Base-by-base conservation (phyloP, 2,888 invertebrate species). In the Reticulitermes lucifugus region DNA sequence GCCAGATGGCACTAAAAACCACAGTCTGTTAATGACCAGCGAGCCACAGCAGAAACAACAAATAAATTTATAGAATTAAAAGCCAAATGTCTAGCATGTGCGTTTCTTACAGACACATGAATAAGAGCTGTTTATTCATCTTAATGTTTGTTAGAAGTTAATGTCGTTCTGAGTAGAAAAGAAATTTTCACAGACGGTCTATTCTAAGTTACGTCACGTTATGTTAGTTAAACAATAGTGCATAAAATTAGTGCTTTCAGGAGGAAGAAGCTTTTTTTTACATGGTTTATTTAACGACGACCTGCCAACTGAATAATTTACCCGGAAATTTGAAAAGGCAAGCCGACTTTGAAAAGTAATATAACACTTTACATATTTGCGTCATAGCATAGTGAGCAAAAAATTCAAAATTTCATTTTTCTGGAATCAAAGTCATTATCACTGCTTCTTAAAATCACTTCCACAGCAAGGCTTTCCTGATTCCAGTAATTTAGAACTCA, bases 1-100 rank as follows among this genome's bases (percentile, higher is more conserved):
- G 41, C 41, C 73, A 73, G 73, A 73, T 73, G 73, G 29, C 73
- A 73, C 7, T 73, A 41, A 73, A 71, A 73, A 73, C 73, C 73
- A 41, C 41, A 41, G 10, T 14, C 73, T 29, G 35, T 73, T 73
- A 73, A 73, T 73, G 73, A 41, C 25, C 35, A 73, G 25, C 9
- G 21, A 10, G 35, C 5, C 41, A 73, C 73, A 73, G 35, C 21
- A 73, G 25, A 73, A 2, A 41, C 73, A 41, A 25, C 41, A 73
- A 41, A 21, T 73, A 73, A 65, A n/a, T 25, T n/a, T n/a, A 65
- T 25, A 65, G 65, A 65, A 65, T 5, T 25, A 65, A 65, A 65
- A 65, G 2, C 9, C 25, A 25, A 65, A 14, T 12, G n/a, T 25
- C 65, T 25, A 65, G 4, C 25, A n/a, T 25, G 25, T n/a, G 65